Percentiles rank a stretch among this genome's conserved stretches.
Conservation (phyloP, 2,113 vertebrate species). For the Maccullochella peelii region DNA sequence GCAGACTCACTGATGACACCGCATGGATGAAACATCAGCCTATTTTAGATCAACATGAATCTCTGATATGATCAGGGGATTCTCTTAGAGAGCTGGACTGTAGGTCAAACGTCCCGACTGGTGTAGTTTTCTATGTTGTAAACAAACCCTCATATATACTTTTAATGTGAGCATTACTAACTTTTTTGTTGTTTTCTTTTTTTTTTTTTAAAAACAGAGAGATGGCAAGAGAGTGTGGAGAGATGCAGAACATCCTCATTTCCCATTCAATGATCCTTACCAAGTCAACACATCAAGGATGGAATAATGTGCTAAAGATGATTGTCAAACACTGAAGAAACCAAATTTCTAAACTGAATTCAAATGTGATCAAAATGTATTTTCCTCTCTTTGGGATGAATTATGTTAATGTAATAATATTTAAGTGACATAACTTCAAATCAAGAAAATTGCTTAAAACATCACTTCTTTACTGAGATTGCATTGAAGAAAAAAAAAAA, state of each 20-base stretch:
- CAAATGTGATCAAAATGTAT: neutral
- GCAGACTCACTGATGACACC: constrained; percentile 8
- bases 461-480: neutral
- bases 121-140: neutral
- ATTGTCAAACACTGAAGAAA: neutral
- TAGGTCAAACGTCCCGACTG: neutral
- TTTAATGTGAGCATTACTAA: too few relatives aligned
- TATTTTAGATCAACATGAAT: neutral
- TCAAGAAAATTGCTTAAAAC: neutral
- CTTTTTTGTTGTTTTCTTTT: neutral
- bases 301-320: neutral
- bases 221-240: constrained; percentile 77
- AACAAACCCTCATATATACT: neutral
- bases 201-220: constrained; percentile 74
- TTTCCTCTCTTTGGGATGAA: neutral
- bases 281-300: constrained; percentile 24
- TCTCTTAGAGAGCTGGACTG: neutral
- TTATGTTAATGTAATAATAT: neutral
- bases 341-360: neutral
- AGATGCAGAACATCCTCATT: constrained; percentile 82
- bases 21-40: neutral
- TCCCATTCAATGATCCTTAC: constrained; percentile 82
- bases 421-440: too few relatives aligned
- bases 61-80: neutral
- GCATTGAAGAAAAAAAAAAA: neutral